phyloP scores from a whole-genome alignment of 2,888 invertebrate genomes.

The Limnephilus marmoratus region DNA sequence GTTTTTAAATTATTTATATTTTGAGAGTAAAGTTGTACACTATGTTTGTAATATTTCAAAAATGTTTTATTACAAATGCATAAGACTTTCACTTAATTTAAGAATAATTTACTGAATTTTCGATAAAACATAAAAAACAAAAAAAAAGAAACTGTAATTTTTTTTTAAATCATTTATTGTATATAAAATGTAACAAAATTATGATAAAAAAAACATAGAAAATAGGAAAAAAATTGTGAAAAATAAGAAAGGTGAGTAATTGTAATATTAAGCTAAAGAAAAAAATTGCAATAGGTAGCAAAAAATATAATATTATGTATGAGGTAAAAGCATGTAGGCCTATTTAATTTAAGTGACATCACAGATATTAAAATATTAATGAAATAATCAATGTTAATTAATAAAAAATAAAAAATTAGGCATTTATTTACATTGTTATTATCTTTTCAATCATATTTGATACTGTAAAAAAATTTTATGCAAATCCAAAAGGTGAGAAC shows the following conservation, averaged over 20 bases:
- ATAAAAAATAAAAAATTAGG: neutral
- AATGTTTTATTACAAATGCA: constrained; percentile 26
- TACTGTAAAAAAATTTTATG: neutral
- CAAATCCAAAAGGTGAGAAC: neutral
- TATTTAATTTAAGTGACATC: neutral
- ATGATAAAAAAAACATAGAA: neutral
- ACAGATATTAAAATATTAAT: constrained; percentile 4
- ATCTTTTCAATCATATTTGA: constrained; percentile 4
- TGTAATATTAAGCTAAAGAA: neutral
- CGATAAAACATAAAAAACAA: neutral
- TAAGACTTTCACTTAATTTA: constrained; percentile 40
- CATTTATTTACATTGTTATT: neutral
- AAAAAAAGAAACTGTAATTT: neutral
- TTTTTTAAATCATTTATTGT: neutral
- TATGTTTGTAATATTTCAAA: constrained; percentile 19
- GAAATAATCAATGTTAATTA: neutral
- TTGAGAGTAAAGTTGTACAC: constrained; percentile 5
- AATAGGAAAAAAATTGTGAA: neutral
- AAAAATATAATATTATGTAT: neutral
- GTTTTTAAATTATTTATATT: neutral
- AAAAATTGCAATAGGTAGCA: constrained; percentile 2
- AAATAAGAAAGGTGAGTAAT: neutral
- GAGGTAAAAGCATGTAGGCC: neutral
- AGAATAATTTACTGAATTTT: constrained; percentile 17
- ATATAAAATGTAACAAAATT: neutral